Evolutionary conservation across 2,113 vertebrate genomes (phyloP).

Genomic region (Poecilia latipinna): DNA sequence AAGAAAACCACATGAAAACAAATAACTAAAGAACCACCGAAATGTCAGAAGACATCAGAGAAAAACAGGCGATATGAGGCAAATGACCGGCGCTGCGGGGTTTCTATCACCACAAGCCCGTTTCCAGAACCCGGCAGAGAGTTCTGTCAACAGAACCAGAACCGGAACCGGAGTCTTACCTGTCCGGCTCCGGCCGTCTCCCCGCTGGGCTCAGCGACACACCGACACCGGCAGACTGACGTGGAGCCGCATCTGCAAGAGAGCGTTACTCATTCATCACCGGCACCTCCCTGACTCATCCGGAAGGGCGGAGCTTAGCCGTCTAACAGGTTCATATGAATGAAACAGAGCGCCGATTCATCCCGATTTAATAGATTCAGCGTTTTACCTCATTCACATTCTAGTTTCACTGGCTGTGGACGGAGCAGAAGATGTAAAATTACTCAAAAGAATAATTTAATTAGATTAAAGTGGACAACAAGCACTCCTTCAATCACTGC

Average conservation of each 20-base stretch:
- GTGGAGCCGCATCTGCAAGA: not conserved
- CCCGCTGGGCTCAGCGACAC: not conserved
- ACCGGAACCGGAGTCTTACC: constrained; percentile 18
- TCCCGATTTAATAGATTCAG: not conserved
- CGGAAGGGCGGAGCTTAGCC: constrained; percentile 48
- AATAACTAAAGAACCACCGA: not conserved
- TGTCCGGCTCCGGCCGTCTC: constrained; percentile 8
- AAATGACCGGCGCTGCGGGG: too few relatives aligned
- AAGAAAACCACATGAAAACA: not conserved
- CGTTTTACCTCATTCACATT: too few relatives aligned
- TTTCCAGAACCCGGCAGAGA: too few relatives aligned
- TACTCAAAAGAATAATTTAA: too few relatives aligned
- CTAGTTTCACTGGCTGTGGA: too few relatives aligned
- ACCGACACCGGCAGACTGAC: not conserved
- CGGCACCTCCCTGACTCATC: constrained; percentile 10
- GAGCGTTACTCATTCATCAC: constrained; percentile 35
- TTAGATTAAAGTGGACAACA: too few relatives aligned
- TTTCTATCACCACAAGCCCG: not conserved
- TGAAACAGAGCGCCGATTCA: constrained; percentile 43
- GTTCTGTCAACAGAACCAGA: too few relatives aligned
- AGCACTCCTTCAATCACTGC: too few relatives aligned
- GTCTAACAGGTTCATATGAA: constrained; percentile 35
- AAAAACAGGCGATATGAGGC: not conserved
- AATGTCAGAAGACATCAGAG: not conserved
- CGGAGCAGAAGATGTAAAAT: too few relatives aligned